Conservation (phyloP, 2,797 vertebrate genomes). For the Sus cebifrons region DNA sequence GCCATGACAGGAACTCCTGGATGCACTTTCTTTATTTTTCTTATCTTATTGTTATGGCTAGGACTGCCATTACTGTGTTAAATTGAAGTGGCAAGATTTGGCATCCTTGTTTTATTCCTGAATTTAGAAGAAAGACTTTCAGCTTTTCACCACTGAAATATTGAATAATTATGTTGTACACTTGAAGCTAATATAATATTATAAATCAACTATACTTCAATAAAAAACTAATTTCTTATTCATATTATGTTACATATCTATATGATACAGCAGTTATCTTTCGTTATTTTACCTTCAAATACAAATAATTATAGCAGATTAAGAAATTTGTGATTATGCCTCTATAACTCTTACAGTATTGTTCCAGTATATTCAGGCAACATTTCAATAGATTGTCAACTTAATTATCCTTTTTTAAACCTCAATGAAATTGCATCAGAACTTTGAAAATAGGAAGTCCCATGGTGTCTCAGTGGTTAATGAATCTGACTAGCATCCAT, state of each 20-base stretch:
- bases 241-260: neutral
- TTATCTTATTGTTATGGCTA: neutral
- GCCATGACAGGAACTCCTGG: neutral
- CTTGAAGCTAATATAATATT: neutral
- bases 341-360: neutral
- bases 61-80: neutral
- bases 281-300: conserved; percentile 40
- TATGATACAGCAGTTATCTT: neutral
- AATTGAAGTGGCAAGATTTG: neutral
- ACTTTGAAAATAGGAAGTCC: neutral
- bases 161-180: neutral
- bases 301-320: neutral
- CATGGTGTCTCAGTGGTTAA: too few relatives aligned
- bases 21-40: neutral
- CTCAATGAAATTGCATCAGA: conserved; percentile 15
- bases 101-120: neutral
- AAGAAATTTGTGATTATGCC: neutral
- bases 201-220: too few relatives aligned
- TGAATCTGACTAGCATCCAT: too few relatives aligned
- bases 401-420: neutral
- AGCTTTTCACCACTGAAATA: neutral
- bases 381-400: neutral
- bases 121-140: neutral
- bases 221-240: conserved; percentile 23
- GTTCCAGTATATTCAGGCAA: neutral